Evolutionary conservation across 2,888 invertebrate genomes (phyloP).

Genomic region (Rhodophaea formosa): DNA sequence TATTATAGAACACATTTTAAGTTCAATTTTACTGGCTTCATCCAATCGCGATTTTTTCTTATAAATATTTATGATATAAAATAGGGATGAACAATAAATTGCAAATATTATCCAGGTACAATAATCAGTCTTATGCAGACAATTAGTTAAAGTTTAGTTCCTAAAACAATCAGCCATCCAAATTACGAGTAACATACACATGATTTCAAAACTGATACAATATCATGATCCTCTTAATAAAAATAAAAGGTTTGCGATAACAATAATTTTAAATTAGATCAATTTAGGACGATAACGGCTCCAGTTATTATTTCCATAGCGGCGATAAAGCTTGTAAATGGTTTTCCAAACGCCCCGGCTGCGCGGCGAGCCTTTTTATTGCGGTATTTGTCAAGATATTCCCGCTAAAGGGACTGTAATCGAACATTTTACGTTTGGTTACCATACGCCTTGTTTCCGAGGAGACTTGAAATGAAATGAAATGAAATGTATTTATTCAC

Average conservation of each 20-base stretch:
- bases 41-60: no score
- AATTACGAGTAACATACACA: slow-evolving; percentile 42
- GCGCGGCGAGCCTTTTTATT: slow-evolving; percentile 75
- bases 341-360: slow-evolving; percentile 76
- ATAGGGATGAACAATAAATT: no score
- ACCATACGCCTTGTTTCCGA: slow-evolving; percentile 58
- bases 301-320: slow-evolving; percentile 79
- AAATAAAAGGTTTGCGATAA: slow-evolving; percentile 75
- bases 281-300: slow-evolving; percentile 78
- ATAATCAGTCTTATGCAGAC: no score
- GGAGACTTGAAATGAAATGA: slow-evolving; percentile 33
- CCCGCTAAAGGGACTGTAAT: slow-evolving; percentile 68
- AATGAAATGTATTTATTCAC: no score
- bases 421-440: slow-evolving; percentile 74
- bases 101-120: no score
- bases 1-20: no score
- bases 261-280: slow-evolving; percentile 80
- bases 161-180: slow-evolving; percentile 19
- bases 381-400: slow-evolving; percentile 79
- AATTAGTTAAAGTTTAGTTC: no score
- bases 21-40: no score
- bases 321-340: slow-evolving; percentile 79
- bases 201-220: slow-evolving; percentile 52
- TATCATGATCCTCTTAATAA: slow-evolving; percentile 70
- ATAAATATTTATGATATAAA: no score